Base-by-base conservation (phyloP, 2,113 vertebrate species). In the Notiomystis cincta region DNA sequence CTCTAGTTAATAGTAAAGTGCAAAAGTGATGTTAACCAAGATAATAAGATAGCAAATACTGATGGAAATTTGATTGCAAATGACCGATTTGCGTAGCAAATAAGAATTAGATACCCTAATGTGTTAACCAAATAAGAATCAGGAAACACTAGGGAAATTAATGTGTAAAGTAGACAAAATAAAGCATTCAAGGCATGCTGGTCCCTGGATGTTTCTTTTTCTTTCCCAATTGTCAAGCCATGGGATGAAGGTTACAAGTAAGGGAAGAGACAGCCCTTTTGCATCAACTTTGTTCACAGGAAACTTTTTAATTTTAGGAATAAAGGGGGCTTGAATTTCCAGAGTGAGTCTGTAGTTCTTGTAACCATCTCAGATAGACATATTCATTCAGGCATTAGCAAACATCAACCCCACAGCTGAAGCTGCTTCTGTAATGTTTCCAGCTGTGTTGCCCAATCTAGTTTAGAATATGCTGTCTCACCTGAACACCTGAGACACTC, bases 81-180 rank as follows among this genome's bases (percentile, higher is more conserved):
- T 81, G 86, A 93, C 69, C 13, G 20, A 95, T 95, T 96, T 95
- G 77, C 13, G 89, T 84, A 89, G 72, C 83, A 95, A 95, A 95
- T 92, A 95, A 92, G 82, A 95, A 93, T 90, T 92, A 88, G 86
- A 60, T 95, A 78, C 56, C 60, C 38, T 92, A 93, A 93, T 90
- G 91, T 81, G 89, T 91, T 95, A 95, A 93, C 82, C 56, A 84
- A 95, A 88, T 91, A 95, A 81, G 80, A 95, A 65, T 96, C 60
- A 47, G 67, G 47, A 78, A 97, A 83, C 95, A 92, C 94, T 95
- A 66, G 95, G 94, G 95, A 97, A 97, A 97, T 97, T 93, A 96
- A 95, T 87, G 94, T 95, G 93, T 92, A 92, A 96, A 95, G 60
- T 27, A 97, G 93, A 58, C 47, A 75, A 88, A 92, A 93, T 90